Conservation (phyloP, 1,140 invertebrate genomes). For the Drepana arcuata region DNA sequence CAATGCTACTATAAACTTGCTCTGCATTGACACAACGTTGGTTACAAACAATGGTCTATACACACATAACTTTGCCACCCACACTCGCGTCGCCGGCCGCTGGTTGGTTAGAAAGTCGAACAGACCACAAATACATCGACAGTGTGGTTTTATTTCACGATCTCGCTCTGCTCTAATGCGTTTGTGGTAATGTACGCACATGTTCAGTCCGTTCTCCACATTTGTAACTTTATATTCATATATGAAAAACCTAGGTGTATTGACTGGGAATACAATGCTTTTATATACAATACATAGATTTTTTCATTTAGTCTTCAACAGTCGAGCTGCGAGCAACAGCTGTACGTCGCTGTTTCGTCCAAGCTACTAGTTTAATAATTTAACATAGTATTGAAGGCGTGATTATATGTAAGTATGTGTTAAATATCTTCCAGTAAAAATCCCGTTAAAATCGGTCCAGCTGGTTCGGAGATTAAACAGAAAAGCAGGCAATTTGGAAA, state of each 20-base stretch:
- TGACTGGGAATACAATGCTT: not conserved
- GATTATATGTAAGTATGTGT: too few relatives aligned
- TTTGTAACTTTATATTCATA: not conserved
- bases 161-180: slow-evolving; percentile 23
- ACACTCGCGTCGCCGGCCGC: slow-evolving; percentile 8
- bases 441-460: too few relatives aligned
- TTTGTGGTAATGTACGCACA: slow-evolving; percentile 23
- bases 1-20: too few relatives aligned
- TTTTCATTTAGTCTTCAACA: too few relatives aligned
- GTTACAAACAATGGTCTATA: slow-evolving; percentile 22
- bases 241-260: not conserved
- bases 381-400: too few relatives aligned
- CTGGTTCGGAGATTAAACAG: too few relatives aligned
- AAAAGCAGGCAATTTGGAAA: too few relatives aligned
- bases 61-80: slow-evolving; percentile 7
- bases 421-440: too few relatives aligned
- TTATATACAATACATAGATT: too few relatives aligned
- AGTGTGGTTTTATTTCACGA: slow-evolving; percentile 22
- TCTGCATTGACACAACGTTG: slow-evolving; percentile 12
- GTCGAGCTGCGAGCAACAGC: too few relatives aligned
- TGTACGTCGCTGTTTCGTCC: too few relatives aligned
- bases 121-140: slow-evolving; percentile 16
- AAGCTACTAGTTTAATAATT: too few relatives aligned
- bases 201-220: slow-evolving; percentile 1
- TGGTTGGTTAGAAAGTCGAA: slow-evolving; percentile 21